Percentiles rank a stretch among this genome's conserved stretches.
Evolutionary conservation across 2,113 vertebrate genomes (phyloP).

Genomic region (Callospermophilus lateralis): DNA sequence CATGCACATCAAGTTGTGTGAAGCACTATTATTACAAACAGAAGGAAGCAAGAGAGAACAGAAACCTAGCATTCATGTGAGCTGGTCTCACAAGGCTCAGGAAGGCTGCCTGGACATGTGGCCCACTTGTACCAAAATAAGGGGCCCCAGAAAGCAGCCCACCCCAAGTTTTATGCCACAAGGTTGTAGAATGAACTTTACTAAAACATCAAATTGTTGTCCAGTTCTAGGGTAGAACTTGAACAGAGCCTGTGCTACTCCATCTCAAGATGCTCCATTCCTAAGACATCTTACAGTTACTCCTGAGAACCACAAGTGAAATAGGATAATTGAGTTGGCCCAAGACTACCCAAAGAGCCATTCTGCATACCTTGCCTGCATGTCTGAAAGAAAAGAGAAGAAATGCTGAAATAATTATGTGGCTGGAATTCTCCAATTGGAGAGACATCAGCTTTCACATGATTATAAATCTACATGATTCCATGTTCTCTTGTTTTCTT

Average conservation of each 20-base stretch:
- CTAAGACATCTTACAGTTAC: background rate
- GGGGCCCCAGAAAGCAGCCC: background rate
- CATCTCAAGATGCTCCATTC: background rate
- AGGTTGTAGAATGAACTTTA: background rate
- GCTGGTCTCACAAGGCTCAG: background rate
- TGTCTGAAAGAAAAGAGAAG: background rate
- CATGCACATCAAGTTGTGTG: background rate
- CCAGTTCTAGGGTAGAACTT: no score
- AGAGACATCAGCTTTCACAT: no score
- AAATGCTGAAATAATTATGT: background rate
- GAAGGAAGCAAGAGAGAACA: background rate
- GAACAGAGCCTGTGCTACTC: background rate
- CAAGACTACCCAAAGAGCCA: background rate
- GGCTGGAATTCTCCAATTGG: background rate
- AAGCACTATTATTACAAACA: background rate
- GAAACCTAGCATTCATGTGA: background rate
- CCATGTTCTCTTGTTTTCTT: background rate
- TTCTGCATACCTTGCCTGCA: background rate
- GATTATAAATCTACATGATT: background rate
- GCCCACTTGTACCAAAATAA: background rate
- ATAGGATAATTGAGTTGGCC: background rate
- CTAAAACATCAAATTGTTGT: background rate
- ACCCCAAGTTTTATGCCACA: background rate
- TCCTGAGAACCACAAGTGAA: background rate
- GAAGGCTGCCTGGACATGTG: accelerated